phyloP scores from a whole-genome alignment of 2,797 vertebrate species.

The Rhinogobio ventralis region DNA sequence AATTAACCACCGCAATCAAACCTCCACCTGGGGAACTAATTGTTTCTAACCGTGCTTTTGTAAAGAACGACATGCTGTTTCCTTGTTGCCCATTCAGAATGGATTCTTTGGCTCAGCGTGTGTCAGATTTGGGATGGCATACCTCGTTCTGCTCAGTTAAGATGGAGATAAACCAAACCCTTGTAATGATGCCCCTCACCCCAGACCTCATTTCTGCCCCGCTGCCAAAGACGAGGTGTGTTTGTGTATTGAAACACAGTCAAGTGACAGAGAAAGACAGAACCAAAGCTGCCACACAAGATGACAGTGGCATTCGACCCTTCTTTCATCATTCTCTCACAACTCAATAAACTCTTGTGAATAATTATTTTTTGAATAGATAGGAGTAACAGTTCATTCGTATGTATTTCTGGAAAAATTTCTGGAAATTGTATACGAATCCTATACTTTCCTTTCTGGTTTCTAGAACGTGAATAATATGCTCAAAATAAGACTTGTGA shows the following conservation, averaged over 20 bases:
- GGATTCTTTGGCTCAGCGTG: slow-evolving; percentile 67
- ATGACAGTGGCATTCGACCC: slow-evolving; percentile 67
- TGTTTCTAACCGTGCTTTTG: slow-evolving; percentile 76
- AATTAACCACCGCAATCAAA: slow-evolving; percentile 75
- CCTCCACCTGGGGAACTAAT: slow-evolving; percentile 71
- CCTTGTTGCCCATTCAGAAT: slow-evolving; percentile 67
- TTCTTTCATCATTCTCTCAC: slow-evolving; percentile 33
- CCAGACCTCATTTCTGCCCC: slow-evolving; percentile 75
- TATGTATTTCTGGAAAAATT: neutral
- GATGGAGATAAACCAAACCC: slow-evolving; percentile 74
- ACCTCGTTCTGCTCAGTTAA: slow-evolving; percentile 66
- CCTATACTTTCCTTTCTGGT: too few relatives aligned
- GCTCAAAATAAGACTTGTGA: neutral
- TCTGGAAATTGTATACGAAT: too few relatives aligned
- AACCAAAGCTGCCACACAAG: slow-evolving; percentile 67
- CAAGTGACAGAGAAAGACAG: slow-evolving; percentile 64
- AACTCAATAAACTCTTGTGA: neutral
- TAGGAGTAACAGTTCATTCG: neutral
- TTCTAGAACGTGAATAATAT: neutral
- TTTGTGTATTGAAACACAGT: slow-evolving; percentile 73
- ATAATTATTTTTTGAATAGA: neutral
- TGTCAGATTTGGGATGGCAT: slow-evolving; percentile 72
- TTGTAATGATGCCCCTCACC: slow-evolving; percentile 64
- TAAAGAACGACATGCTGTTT: slow-evolving; percentile 71
- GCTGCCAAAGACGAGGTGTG: slow-evolving; percentile 74